These are phyloP conservation scores for Sarcophaga variegata DNA, from an alignment of 2,888 invertebrate genomes.

Conservation along the genomic window DNA sequence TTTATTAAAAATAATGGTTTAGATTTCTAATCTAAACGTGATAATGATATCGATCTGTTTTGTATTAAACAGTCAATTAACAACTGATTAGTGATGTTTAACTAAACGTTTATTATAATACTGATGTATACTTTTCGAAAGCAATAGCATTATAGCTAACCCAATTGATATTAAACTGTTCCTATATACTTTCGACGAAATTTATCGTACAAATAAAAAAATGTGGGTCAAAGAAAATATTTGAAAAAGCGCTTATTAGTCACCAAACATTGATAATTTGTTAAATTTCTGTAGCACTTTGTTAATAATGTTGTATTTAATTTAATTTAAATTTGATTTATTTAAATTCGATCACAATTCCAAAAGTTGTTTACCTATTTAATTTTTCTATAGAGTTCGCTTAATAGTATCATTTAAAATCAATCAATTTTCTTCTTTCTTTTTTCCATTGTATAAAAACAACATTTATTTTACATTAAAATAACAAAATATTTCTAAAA, in stretches of 20 bases:
- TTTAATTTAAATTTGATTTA: background rate
- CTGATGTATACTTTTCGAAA: background rate
- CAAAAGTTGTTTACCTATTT: background rate
- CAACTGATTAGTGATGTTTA: background rate
- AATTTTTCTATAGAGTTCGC: background rate
- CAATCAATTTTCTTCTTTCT: background rate
- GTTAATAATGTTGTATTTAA: background rate
- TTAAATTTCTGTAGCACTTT: background rate
- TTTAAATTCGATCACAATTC: no score
- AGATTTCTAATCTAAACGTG: background rate
- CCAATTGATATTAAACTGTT: no score
- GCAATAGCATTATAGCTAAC: background rate
- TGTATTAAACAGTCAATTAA: background rate
- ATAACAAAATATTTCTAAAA: conserved; percentile 37
- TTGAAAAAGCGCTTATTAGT: background rate
- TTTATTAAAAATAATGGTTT: background rate
- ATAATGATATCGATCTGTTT: background rate
- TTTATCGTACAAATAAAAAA: background rate
- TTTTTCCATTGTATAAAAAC: background rate
- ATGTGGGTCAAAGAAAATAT: background rate
- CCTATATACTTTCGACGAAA: background rate
- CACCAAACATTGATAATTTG: background rate
- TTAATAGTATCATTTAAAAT: background rate
- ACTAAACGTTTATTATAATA: background rate
- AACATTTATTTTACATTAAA: conserved; percentile 18